Evolutionary conservation across 1,140 invertebrate species (phyloP), one percentile per base, ranked within the genome.

Genomic region (Aphaenogaster floridana): DNA sequence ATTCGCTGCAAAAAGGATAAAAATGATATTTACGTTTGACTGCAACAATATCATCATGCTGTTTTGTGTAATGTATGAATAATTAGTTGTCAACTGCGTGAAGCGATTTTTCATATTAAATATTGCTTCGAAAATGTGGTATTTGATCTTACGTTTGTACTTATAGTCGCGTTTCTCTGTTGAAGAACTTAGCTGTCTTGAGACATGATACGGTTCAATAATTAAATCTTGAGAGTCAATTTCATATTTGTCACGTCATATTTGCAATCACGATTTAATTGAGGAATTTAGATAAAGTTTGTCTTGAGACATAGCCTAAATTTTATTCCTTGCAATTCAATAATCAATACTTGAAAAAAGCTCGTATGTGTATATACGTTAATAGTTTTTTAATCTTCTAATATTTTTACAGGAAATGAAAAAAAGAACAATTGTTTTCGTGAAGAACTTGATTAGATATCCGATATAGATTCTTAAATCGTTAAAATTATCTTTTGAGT

Each of bases 21-120:
- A 36, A 48, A 61, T 21, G 17, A 72, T 21, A 61, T 84, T n/a
- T 34, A 28, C 21, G 4, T 28, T 45, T 69, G 2, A 8, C 3
- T 45, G 0, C 13, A 61, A 42, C 15, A 17, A 72, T 54, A 52
- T 4, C 2, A 8, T 66, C 54, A 1, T 21, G 15, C 9, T 68
- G 11, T 80, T 36, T 48, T 21, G n/a, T 9, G 36, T 69, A 52
- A 69, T 45, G n/a, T 36, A 21, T 36, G 36, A 80, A 69, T 69
- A 80, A 80, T 69, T 80, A 69, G 48, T 21, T 69, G 64, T 69
- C 52, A 80, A 45, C 21, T 63, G 1, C 8, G 36, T n/a, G 9
- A 42, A 68, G 4, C 4, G n/a, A 45, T 68, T 21, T 66, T 66
- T 66, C 3, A 66, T 21, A 45, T 45, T 45, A 36, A 8, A 8